These are phyloP conservation scores for Colletes collaris DNA, from an alignment of 2,888 invertebrate genomes.

Conservation along the genomic window DNA sequence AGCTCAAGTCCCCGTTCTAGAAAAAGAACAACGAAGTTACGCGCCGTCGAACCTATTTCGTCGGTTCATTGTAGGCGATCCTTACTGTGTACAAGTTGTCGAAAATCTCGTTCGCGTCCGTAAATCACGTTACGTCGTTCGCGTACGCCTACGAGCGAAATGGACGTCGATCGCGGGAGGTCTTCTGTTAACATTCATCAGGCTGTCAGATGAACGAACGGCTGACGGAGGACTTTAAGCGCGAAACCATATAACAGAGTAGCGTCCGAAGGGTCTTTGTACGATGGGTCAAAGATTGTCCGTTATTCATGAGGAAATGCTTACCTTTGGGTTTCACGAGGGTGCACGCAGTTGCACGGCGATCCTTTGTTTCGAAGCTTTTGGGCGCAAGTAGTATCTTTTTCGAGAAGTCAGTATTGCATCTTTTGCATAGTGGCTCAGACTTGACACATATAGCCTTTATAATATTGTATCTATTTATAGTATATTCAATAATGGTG, in stretches of 20 bases:
- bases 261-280: constrained; percentile 74
- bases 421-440: no score
- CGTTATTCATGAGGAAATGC: constrained; percentile 5
- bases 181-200: constrained; percentile 64
- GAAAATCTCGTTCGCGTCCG: constrained; percentile 42
- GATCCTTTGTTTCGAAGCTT: background rate
- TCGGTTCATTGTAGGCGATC: constrained; percentile 20
- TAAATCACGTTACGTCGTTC: constrained; percentile 41
- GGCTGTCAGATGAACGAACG: constrained; percentile 66
- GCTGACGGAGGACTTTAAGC: constrained; percentile 60
- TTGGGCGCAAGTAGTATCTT: no score
- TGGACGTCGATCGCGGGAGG: constrained; percentile 55
- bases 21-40: no score
- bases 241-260: constrained; percentile 64
- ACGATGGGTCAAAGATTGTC: background rate
- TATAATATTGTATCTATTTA: no score
- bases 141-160: constrained; percentile 35
- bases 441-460: no score
- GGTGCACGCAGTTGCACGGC: no score
- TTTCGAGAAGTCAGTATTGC: no score
- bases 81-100: constrained; percentile 11
- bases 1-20: no score
- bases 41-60: no score
- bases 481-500: no score
- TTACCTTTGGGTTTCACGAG: constrained; percentile 1